Percentiles rank a stretch among this genome's conserved stretches.
phyloP scores from a whole-genome alignment of 2,888 invertebrate species.

The Tricholauxania praeusta region DNA sequence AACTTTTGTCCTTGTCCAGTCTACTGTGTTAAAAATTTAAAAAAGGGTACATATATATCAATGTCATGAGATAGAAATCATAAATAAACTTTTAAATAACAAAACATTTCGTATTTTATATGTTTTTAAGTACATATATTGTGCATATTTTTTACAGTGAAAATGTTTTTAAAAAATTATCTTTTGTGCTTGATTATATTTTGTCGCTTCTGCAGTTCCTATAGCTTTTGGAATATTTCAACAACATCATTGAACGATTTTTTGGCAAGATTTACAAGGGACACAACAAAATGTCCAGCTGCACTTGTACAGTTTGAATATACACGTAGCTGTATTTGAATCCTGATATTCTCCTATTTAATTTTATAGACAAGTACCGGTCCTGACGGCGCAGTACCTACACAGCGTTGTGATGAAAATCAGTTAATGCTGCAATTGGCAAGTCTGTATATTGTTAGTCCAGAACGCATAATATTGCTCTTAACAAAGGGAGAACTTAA shows the following conservation, averaged over 20 bases:
- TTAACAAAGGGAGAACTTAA: conserved; percentile 65
- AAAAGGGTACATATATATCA: conserved; percentile 9
- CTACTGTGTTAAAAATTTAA: conserved; percentile 24
- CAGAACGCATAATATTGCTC: conserved; percentile 70
- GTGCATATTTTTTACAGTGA: not conserved
- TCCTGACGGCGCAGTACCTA: conserved; percentile 18
- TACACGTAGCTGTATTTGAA: not conserved
- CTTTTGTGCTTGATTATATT: conserved; percentile 5
- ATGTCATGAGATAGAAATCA: conserved; percentile 29
- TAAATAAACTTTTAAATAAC: conserved; percentile 12
- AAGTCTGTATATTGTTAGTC: conserved; percentile 70
- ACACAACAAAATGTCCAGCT: not conserved
- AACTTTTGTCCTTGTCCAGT: not conserved
- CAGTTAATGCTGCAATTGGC: conserved; percentile 69
- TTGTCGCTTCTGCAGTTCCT: not conserved
- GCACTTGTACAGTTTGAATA: conserved; percentile 10
- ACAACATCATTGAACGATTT: conserved; percentile 4
- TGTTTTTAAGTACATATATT: not conserved
- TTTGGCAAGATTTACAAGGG: conserved; percentile 13
- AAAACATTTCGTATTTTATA: not conserved
- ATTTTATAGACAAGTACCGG: conserved; percentile 7
- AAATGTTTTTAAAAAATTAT: conserved; percentile 10
- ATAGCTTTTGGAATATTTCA: conserved; percentile 8
- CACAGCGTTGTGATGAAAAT: conserved; percentile 64
- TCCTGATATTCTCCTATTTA: not conserved